phyloP scores from a whole-genome alignment of 2,797 vertebrate genomes.

The Microctenopoma lineatum region DNA sequence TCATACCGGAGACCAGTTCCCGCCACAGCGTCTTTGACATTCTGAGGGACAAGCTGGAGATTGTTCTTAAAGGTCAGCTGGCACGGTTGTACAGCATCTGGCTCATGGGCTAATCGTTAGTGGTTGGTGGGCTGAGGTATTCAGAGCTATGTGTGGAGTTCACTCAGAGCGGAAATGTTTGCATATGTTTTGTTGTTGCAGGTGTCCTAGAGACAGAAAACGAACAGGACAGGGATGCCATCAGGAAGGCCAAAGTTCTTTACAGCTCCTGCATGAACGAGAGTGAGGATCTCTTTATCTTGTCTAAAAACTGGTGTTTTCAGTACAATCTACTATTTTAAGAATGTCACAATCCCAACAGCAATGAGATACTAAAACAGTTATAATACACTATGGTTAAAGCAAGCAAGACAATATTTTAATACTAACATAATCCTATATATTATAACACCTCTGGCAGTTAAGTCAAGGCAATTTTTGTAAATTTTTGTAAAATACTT shows the following conservation, averaged over 20 bases:
- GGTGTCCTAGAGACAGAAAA: slow-evolving; percentile 89
- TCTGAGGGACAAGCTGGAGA: slow-evolving; percentile 93
- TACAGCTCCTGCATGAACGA: slow-evolving; percentile 97
- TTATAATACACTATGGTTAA: too few species aligned
- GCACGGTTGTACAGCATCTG: background rate
- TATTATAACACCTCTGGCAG: too few species aligned
- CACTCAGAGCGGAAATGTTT: slow-evolving; percentile 35
- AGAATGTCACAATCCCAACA: too few species aligned
- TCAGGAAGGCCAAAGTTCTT: slow-evolving; percentile 92
- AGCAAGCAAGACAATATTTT: too few species aligned
- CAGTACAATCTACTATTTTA: too few species aligned
- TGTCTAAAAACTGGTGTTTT: background rate
- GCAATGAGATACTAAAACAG: too few species aligned
- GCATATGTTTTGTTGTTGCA: slow-evolving; percentile 71
- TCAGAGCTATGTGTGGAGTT: slow-evolving; percentile 19
- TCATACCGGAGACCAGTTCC: slow-evolving; percentile 95
- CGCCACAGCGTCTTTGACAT: slow-evolving; percentile 95
- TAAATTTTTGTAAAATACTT: too few species aligned
- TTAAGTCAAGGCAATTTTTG: too few species aligned
- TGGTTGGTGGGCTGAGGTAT: slow-evolving; percentile 48
- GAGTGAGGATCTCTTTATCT: slow-evolving; percentile 79
- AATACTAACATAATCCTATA: too few species aligned
- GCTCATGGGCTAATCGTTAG: slow-evolving; percentile 6
- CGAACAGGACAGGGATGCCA: slow-evolving; percentile 88
- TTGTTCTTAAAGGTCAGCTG: slow-evolving; percentile 92